A percentile compares a stretch with the other conserved stretches of the same genome.
Evolutionary conservation across 2,797 vertebrate species (phyloP).

Genomic region (Syngnathus acus): DNA sequence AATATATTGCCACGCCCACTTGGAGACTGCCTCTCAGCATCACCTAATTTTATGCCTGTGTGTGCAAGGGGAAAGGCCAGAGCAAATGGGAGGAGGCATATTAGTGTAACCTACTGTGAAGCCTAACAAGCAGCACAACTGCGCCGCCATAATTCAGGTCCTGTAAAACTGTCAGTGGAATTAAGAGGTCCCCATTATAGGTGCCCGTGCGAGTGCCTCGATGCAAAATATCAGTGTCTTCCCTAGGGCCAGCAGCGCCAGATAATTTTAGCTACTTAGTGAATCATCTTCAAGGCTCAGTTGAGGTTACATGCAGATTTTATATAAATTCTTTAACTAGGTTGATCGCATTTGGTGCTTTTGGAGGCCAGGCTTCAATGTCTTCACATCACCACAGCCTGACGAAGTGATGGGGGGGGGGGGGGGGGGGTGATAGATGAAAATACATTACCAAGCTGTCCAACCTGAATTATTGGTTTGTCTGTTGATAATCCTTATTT

Average conservation of each 20-base stretch:
- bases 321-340: conserved; percentile 18
- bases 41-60: conserved; percentile 13
- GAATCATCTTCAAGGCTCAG: conserved; percentile 64
- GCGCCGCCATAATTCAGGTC: conserved; percentile 67
- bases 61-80: conserved; percentile 25
- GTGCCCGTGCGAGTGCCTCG: conserved; percentile 63
- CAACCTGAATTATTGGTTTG: conserved; percentile 53
- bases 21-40: too few relatives aligned
- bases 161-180: conserved; percentile 72
- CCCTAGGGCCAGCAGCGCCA: conserved; percentile 49
- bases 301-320: conserved; percentile 28
- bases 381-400: conserved; percentile 11
- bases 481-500: conserved; percentile 59
- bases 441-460: conserved; percentile 55
- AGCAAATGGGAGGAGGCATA: conserved; percentile 23
- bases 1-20: too few relatives aligned
- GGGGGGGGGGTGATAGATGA: conserved; percentile 44
- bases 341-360: conserved; percentile 19
- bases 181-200: conserved; percentile 74
- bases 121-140: conserved; percentile 60
- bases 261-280: conserved; percentile 72
- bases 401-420: conserved; percentile 18
- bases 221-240: conserved; percentile 60
- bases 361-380: background rate
- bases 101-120: conserved; percentile 59